Evolutionary conservation across 2,113 vertebrate species (phyloP), one percentile per base, ranked within the genome.

Genomic region (Antidorcas marsupialis): DNA sequence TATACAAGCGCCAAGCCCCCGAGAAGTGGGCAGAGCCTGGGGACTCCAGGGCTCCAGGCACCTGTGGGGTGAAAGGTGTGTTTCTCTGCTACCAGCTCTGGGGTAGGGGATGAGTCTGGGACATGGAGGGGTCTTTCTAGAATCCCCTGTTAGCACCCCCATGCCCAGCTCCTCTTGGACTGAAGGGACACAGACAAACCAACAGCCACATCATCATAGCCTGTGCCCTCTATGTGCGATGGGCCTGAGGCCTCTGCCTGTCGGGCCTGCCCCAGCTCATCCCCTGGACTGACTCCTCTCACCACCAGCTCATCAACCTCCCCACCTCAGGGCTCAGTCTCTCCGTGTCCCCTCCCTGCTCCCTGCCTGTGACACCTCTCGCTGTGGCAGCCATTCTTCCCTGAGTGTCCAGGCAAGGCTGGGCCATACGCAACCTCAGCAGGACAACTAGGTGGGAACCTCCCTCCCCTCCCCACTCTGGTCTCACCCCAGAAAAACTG

Each of bases 1-100:
- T 99, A 53, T 99, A 99, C 97, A 99, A 99, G 95, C 99, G 99
- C 52, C 99, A 99, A 4, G 93, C 45, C 0, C 74, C 98, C 1
- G 36, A 97, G 89, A 87, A 3, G 3, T 15, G 28, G 82, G 89
- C 95, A 6, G 97, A 96, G 43, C 30, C 16, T 11, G 28, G 62
- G 16, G 33, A 23, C 19, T 6, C 88, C 53, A 4, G 47, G 47
- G 11, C 81, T 43, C 6, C 64, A 13, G 97, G 95, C 81, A 83
- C 98, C 76, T 97, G 98, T 83, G 98, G 98, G 78, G 98, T 98
- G 30, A 93, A 86, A 97, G 98, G 97, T 98, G 94, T 2, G 76
- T 0, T 60, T 17, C 60, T 74, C 62, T 28, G 98, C 85, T 97
- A 96, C 67, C 89, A 43, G 95, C 84, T 95, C 81, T 33, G 11